A percentile compares a stretch with the other conserved stretches of the same genome.
Conservation (phyloP, 1,140 invertebrate genomes). For the Galendromus occidentalis region DNA sequence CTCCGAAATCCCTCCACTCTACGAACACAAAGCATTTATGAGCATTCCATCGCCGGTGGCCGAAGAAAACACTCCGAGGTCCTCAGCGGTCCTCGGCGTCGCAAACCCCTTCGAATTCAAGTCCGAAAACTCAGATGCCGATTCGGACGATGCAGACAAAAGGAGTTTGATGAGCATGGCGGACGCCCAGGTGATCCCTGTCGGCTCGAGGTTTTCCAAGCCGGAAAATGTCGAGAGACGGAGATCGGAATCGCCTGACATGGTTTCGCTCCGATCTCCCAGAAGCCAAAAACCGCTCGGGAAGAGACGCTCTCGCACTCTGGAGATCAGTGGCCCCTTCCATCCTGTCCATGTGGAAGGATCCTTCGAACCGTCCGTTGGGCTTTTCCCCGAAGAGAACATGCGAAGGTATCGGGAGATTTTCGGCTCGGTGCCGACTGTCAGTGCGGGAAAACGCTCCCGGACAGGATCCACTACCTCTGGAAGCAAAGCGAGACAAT, state of each 20-base stretch:
- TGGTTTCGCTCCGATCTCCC: background rate
- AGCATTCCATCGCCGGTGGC: background rate
- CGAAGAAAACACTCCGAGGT: background rate
- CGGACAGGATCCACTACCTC: background rate
- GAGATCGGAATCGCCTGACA: background rate
- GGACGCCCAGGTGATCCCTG: background rate
- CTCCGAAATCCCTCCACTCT: background rate
- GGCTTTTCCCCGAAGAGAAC: background rate
- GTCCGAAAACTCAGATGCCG: background rate
- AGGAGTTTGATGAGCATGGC: background rate
- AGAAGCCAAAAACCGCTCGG: background rate
- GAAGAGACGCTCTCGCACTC: background rate
- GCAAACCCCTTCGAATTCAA: background rate
- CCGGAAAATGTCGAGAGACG: background rate
- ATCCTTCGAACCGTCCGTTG: background rate
- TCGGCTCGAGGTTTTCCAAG: background rate
- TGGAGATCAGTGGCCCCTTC: background rate
- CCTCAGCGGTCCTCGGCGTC: background rate
- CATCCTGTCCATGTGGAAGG: conserved; percentile 1
- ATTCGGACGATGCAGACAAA: background rate
- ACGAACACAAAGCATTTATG: background rate
- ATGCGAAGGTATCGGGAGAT: background rate
- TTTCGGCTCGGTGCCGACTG: background rate
- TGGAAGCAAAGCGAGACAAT: background rate
- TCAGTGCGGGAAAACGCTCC: background rate